Conservation (phyloP, 2,797 vertebrate genomes). For the Florisuga fusca region DNA sequence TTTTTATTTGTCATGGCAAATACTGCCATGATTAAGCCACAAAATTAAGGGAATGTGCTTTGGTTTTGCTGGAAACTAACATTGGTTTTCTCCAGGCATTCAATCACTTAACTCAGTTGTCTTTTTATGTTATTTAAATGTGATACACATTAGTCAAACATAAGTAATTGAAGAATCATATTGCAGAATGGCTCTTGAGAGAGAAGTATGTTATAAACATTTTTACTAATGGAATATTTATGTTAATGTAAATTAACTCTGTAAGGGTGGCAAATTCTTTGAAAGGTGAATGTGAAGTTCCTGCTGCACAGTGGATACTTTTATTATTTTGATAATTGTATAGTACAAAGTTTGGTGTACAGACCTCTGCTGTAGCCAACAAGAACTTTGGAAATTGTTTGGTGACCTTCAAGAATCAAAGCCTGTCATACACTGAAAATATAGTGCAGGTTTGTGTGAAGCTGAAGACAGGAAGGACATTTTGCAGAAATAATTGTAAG, state of each 20-base stretch:
- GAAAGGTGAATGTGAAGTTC: slow-evolving; percentile 34
- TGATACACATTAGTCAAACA: slow-evolving; percentile 72
- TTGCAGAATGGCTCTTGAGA: slow-evolving; percentile 72
- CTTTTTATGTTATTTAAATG: slow-evolving; percentile 77
- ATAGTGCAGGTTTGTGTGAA: not conserved
- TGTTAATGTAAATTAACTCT: slow-evolving; percentile 70
- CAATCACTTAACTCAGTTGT: slow-evolving; percentile 76
- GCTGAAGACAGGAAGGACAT: not conserved
- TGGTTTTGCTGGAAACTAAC: slow-evolving; percentile 65
- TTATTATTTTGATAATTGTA: not conserved
- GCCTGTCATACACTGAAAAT: not conserved
- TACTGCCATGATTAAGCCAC: slow-evolving; percentile 40
- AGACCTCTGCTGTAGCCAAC: not conserved
- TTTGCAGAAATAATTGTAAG: not conserved
- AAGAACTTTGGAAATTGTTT: not conserved
- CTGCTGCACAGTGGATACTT: not conserved
- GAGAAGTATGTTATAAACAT: slow-evolving; percentile 70
- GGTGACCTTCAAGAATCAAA: not conserved
- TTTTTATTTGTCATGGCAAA: slow-evolving; percentile 40
- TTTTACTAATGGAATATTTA: slow-evolving; percentile 70
- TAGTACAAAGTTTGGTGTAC: not conserved
- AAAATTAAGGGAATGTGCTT: slow-evolving; percentile 57
- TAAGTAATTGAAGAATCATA: slow-evolving; percentile 73
- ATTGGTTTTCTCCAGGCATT: slow-evolving; percentile 67
- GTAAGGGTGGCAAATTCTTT: slow-evolving; percentile 33